A percentile compares a stretch with the other conserved stretches of the same genome.
Conservation (phyloP, 1,140 invertebrate species). For the Polypedilum pembai region DNA sequence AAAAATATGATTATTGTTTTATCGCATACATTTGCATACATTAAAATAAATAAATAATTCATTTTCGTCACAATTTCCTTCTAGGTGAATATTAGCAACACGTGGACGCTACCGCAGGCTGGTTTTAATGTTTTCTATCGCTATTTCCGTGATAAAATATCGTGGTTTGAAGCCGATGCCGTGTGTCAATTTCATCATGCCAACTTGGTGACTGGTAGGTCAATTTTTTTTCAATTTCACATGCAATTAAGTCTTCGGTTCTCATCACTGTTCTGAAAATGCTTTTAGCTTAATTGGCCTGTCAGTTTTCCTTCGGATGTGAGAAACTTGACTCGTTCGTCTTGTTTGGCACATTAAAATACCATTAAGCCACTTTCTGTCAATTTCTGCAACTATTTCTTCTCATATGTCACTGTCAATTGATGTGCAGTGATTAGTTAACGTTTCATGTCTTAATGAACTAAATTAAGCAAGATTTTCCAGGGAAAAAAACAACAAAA, state of each 20-base stretch:
- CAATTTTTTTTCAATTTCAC: not conserved
- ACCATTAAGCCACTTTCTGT: not conserved
- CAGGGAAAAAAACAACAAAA: too few relatives aligned
- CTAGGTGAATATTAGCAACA: slow-evolving; percentile 67
- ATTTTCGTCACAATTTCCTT: slow-evolving; percentile 33
- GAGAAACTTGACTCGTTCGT: too few relatives aligned
- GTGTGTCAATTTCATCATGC: slow-evolving; percentile 70
- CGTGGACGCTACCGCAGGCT: slow-evolving; percentile 65
- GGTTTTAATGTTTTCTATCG: slow-evolving; percentile 68
- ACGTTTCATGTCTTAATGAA: too few relatives aligned
- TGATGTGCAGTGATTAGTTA: too few relatives aligned
- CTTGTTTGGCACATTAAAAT: not conserved
- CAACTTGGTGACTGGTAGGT: slow-evolving; percentile 62
- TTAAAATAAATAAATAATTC: not conserved
- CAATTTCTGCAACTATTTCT: too few relatives aligned
- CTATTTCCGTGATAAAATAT: slow-evolving; percentile 67
- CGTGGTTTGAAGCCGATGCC: slow-evolving; percentile 68
- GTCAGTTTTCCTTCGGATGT: not conserved
- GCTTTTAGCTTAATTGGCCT: slow-evolving; percentile 27
- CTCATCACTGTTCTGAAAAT: not conserved
- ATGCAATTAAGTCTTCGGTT: not conserved
- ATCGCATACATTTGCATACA: not conserved
- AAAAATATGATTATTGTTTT: not conserved
- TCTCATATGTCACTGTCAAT: too few relatives aligned
- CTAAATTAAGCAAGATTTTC: too few relatives aligned